These are phyloP conservation scores for Coilia nasus DNA, from an alignment of 2,797 vertebrate species.

Conservation along the genomic window DNA sequence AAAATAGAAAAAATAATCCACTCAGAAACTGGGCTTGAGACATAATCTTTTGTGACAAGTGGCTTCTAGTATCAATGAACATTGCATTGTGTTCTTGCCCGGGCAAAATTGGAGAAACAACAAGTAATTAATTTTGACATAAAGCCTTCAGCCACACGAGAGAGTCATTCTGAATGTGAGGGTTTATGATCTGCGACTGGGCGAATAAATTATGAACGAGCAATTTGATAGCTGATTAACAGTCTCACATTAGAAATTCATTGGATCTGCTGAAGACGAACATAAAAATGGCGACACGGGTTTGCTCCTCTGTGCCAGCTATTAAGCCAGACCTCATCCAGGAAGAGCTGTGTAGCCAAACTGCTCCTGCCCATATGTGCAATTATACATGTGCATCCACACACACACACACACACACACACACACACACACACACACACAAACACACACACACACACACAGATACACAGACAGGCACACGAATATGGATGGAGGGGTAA, in stretches of 20 bases:
- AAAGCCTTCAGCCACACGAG: constrained; percentile 21
- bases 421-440: constrained; percentile 33
- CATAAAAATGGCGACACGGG: constrained; percentile 46
- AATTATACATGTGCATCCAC: constrained; percentile 27
- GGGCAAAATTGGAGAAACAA: constrained; percentile 24
- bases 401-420: constrained; percentile 32
- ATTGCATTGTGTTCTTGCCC: constrained; percentile 14
- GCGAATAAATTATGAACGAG: constrained; percentile 54
- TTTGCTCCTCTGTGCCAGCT: neutral
- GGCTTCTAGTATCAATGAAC: constrained; percentile 25
- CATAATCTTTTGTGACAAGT: constrained; percentile 11
- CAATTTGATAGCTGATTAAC: constrained; percentile 58
- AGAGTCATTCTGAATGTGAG: constrained; percentile 26
- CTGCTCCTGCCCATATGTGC: neutral
- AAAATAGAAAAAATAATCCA: neutral
- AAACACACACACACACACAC: constrained; percentile 39
- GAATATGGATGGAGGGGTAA: constrained; percentile 71
- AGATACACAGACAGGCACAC: constrained; percentile 58
- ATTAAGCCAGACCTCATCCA: constrained; percentile 6
- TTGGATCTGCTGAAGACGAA: constrained; percentile 51
- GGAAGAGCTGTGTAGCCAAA: constrained; percentile 22
- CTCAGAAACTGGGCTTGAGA: neutral
- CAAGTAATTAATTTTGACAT: constrained; percentile 21
- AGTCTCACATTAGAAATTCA: constrained; percentile 59
- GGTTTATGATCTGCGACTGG: constrained; percentile 49